Conservation (phyloP, 2,888 invertebrate genomes). For the Desoria tigrina region DNA sequence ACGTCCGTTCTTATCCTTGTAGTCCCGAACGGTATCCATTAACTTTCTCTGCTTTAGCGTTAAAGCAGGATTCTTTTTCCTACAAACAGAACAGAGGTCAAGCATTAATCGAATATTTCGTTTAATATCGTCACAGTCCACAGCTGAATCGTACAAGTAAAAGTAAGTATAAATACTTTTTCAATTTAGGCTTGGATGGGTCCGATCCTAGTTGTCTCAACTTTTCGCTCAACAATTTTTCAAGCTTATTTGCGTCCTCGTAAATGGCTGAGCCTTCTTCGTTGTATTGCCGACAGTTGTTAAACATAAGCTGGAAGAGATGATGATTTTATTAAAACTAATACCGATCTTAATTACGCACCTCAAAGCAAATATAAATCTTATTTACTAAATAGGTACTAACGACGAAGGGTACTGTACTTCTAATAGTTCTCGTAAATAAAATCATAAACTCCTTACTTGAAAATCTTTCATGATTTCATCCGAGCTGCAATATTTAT, state of each 20-base stretch:
- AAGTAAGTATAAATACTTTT: constrained; percentile 38
- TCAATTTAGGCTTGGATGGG: constrained; percentile 53
- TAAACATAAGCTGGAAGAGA: constrained; percentile 81
- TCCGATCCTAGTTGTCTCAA: constrained; percentile 72
- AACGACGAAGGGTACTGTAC: too few species aligned
- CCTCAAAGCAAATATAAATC: too few species aligned
- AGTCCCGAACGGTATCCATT: constrained; percentile 87
- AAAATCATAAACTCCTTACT: constrained; percentile 56
- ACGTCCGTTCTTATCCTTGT: constrained; percentile 80
- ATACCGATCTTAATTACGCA: too few species aligned
- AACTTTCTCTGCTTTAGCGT: constrained; percentile 80
- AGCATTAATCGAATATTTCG: neutral
- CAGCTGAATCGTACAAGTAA: too few species aligned
- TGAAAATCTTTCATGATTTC: constrained; percentile 66
- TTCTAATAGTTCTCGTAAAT: too few species aligned
- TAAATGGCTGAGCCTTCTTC: constrained; percentile 94
- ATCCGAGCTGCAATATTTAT: constrained; percentile 65
- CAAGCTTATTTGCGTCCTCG: constrained; percentile 87
- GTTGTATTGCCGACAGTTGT: constrained; percentile 91
- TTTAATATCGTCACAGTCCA: neutral
- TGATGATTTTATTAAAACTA: neutral
- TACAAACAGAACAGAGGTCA: constrained; percentile 5
- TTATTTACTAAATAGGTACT: too few species aligned
- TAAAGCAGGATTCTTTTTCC: constrained; percentile 59
- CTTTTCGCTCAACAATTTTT: constrained; percentile 79